Evolutionary conservation across 2,888 invertebrate genomes (phyloP).

Genomic region (Lasioglossum leucozonium): DNA sequence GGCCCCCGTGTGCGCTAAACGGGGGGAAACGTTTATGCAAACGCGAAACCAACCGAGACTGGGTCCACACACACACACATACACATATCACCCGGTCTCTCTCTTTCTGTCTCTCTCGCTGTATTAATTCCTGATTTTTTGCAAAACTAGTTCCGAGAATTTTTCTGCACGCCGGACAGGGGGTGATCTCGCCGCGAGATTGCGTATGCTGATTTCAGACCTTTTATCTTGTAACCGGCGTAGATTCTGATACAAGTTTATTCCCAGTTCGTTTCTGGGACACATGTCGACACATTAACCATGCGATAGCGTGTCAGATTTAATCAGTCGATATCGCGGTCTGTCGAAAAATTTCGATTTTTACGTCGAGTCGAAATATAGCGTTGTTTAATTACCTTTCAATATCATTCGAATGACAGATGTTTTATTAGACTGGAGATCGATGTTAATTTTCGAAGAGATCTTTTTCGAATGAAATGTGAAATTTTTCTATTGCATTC

Average conservation of each 20-base stretch:
- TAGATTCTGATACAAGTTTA: neutral
- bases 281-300: neutral
- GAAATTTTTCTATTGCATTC: too few relatives aligned
- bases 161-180: neutral
- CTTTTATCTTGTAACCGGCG: neutral
- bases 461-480: too few relatives aligned
- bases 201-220: neutral
- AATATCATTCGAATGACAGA: neutral
- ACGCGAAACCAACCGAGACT: slow-evolving; percentile 4
- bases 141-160: slow-evolving; percentile 11
- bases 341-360: neutral
- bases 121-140: neutral
- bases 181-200: neutral
- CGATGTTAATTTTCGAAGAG: neutral
- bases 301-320: neutral
- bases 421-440: neutral
- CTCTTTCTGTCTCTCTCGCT: neutral
- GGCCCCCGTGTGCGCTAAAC: neutral
- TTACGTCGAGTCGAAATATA: neutral
- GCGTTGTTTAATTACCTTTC: neutral
- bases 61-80: neutral
- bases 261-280: neutral
- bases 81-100: neutral
- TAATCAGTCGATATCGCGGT: neutral
- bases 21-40: slow-evolving; percentile 41